Conservation (phyloP, 2,797 vertebrate genomes). For the Paguma larvata region DNA sequence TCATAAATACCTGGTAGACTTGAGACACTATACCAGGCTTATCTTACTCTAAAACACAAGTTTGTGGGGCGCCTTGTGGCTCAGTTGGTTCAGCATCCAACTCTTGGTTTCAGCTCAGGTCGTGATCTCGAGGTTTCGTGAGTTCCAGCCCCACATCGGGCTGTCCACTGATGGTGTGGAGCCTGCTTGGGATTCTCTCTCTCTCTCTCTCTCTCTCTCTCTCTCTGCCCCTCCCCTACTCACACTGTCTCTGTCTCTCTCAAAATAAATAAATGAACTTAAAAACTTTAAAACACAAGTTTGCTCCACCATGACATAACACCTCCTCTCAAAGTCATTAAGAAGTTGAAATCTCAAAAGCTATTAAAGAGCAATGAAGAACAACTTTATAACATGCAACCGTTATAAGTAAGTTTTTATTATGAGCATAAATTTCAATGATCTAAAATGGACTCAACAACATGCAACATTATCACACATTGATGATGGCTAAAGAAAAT, state of each 20-base stretch:
- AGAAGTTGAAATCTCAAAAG: conserved; percentile 20
- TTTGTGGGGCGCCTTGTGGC: neutral
- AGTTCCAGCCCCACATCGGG: no score
- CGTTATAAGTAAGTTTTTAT: conserved; percentile 49
- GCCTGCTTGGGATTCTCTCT: no score
- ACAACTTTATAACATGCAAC: neutral
- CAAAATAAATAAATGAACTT: no score
- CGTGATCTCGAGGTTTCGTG: no score
- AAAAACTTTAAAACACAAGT: neutral
- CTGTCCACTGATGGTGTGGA: no score
- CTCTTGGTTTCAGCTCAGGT: no score
- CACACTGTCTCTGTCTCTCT: no score
- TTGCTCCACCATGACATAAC: neutral
- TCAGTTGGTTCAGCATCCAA: no score
- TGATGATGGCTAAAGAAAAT: neutral
- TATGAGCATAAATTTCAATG: neutral
- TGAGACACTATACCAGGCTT: neutral
- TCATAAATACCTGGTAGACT: neutral
- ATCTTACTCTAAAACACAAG: neutral
- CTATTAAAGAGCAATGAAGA: conserved; percentile 64
- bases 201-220: no score
- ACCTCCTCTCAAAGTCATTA: neutral
- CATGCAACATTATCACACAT: neutral
- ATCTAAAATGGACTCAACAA: neutral
- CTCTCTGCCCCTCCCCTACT: no score